These are phyloP conservation scores for Caenorhabditis sp. DNA, from an alignment of 2,888 invertebrate species.

Conservation along the genomic window DNA sequence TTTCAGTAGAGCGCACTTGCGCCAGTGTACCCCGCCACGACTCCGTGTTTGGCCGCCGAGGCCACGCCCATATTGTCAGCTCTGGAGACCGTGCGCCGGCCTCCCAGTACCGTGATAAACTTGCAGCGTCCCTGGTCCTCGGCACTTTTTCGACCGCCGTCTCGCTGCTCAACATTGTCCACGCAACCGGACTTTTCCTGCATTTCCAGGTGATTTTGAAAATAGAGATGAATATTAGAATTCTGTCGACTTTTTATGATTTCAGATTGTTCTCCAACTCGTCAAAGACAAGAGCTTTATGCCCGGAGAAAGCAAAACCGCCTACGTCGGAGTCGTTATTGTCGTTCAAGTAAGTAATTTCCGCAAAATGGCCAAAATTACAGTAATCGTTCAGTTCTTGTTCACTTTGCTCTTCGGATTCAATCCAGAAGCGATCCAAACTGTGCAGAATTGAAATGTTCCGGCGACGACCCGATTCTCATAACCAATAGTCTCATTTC, in stretches of 20 bases:
- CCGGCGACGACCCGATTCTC: neutral
- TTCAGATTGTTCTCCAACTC: constrained; percentile 58
- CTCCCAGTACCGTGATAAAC: neutral
- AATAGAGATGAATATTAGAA: no score
- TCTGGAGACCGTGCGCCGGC: no score
- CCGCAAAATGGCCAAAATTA: neutral
- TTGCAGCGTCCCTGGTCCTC: constrained; percentile 52
- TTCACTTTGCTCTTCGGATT: constrained; percentile 36
- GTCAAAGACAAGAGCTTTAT: constrained; percentile 59
- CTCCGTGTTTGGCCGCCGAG: no score
- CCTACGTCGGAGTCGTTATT: constrained; percentile 53
- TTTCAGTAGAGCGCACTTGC: no score
- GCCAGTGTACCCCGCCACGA: constrained; percentile 63
- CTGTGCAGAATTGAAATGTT: neutral
- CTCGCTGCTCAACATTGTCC: constrained; percentile 55
- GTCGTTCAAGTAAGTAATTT: constrained; percentile 36
- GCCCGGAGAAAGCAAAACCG: constrained; percentile 59
- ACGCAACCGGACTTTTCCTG: constrained; percentile 58
- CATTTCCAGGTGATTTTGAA: constrained; percentile 67
- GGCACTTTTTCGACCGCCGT: constrained; percentile 58
- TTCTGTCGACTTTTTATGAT: neutral
- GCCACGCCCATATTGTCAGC: no score
- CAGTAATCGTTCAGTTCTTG: constrained; percentile 10
- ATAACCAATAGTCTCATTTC: no score
- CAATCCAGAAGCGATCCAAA: constrained; percentile 15